Percentiles rank a stretch among this genome's conserved stretches.
These are phyloP conservation scores for Drosophila greeni DNA, from an alignment of 2,888 invertebrate species.

Conservation along the genomic window DNA sequence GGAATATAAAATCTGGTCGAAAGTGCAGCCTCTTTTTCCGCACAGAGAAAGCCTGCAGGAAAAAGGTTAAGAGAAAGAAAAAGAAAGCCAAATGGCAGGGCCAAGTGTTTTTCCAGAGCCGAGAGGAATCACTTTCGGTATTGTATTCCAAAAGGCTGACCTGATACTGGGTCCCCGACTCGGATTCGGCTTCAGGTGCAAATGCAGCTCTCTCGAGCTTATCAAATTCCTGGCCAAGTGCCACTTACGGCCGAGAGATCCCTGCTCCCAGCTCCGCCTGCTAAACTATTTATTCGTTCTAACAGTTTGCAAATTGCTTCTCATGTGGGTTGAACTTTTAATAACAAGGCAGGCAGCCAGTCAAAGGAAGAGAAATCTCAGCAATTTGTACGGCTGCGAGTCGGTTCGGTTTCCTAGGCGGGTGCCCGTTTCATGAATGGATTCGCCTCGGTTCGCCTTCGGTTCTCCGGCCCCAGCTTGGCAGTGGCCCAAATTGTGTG, in stretches of 20 bases:
- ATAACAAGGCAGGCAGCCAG: constrained; percentile 62
- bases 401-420: constrained; percentile 37
- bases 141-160: constrained; percentile 11
- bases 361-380: constrained; percentile 54
- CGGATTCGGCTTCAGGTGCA: constrained; percentile 28
- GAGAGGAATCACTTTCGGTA: constrained; percentile 13
- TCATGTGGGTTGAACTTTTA: constrained; percentile 65
- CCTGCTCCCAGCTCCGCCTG: constrained; percentile 19
- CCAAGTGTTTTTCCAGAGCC: constrained; percentile 33
- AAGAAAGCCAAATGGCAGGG: constrained; percentile 30
- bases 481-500: constrained; percentile 55
- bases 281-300: constrained; percentile 45
- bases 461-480: constrained; percentile 20
- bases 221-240: constrained; percentile 45
- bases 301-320: constrained; percentile 67
- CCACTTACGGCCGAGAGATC: constrained; percentile 27
- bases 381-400: constrained; percentile 61
- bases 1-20: constrained; percentile 31
- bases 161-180: constrained; percentile 3
- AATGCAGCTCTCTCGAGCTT: constrained; percentile 31
- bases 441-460: constrained; percentile 18
- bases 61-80: constrained; percentile 4
- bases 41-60: constrained; percentile 6
- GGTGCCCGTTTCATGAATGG: constrained; percentile 63
- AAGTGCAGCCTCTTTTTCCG: constrained; percentile 24